Evolutionary conservation across 2,113 vertebrate genomes (phyloP).

Genomic region (Rhea pennata): DNA sequence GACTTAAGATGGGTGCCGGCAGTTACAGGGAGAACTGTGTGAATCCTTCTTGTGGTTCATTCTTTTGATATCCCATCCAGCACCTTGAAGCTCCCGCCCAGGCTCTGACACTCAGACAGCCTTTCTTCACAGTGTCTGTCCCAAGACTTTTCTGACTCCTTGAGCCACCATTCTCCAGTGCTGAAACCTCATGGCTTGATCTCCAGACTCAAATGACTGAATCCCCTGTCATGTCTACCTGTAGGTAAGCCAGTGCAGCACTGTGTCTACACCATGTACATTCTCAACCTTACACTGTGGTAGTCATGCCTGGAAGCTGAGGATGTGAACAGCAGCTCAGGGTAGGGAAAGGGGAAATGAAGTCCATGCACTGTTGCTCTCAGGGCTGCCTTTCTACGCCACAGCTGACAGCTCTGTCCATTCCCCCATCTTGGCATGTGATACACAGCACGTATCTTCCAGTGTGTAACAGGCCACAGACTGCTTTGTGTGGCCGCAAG

Average conservation of each 20-base stretch:
- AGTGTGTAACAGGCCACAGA: neutral
- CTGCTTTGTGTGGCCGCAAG: neutral
- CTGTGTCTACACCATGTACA: fast-evolving
- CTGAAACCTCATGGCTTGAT: neutral
- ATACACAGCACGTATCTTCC: neutral
- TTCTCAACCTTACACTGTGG: neutral
- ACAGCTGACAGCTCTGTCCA: neutral
- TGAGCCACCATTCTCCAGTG: neutral
- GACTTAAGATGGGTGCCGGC: neutral
- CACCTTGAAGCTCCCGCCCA: neutral
- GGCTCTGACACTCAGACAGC: neutral
- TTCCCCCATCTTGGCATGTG: neutral
- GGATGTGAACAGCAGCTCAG: neutral
- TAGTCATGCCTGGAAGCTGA: neutral
- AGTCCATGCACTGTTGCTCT: neutral
- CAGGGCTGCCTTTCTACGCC: neutral
- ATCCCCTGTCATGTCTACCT: neutral
- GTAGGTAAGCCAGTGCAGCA: neutral
- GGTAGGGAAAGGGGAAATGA: neutral
- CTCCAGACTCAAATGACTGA: neutral
- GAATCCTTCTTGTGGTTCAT: neutral
- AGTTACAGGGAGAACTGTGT: neutral
- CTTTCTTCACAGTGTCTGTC: neutral
- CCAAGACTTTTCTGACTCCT: neutral
- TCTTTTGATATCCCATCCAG: neutral